Evolutionary conservation across 1,140 invertebrate species (phyloP), one percentile per base, ranked within the genome.

Genomic region (Penaeus indicus): DNA sequence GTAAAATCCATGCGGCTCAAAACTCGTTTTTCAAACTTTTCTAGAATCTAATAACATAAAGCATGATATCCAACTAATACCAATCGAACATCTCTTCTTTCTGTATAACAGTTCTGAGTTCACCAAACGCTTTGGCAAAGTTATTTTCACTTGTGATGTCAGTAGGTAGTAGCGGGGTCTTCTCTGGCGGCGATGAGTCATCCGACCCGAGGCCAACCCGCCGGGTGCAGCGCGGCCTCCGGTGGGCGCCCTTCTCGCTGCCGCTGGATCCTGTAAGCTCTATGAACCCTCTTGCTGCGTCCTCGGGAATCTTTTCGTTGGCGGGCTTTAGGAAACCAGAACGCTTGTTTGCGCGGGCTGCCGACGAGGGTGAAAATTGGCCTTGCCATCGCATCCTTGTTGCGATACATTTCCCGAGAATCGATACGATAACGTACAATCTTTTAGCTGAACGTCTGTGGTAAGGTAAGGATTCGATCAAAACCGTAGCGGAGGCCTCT

Each of bases 181-280:
- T 84, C 82, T 42, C 67, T 67, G 27, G 25, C 67, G 82, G 82
- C 82, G 82, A 67, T 84, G 82, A 84, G 82, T 84, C 82, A 84
- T 84, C 82, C 63, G 61, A 63, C 80, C 72, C 42, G 72, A 75
- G 72, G 72, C 25, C 27, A 38, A 84, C 82, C 82, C 63, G 82
- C 63, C 82, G 82, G 61, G 62, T 84, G 82, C 32, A 27, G 11
- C 18, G 82, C 25, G 63, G 13, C 27, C 82, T 84, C 82, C 82
- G 82, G 63, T 18, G 54, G 54, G 54, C 54, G 54, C 54, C 54
- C 5, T 54, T 54, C 54, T 54, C 54, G 54, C 54, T 54, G 10
- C 54, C 10, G 54, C 16, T 16, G 54, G 72, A 32, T 75, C 42
- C 27, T 75, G 72, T 75, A 75, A 75, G 27, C 72, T 75, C 72